Base-by-base conservation (phyloP, 1,140 invertebrate species). In the Bombus pyrosoma region DNA sequence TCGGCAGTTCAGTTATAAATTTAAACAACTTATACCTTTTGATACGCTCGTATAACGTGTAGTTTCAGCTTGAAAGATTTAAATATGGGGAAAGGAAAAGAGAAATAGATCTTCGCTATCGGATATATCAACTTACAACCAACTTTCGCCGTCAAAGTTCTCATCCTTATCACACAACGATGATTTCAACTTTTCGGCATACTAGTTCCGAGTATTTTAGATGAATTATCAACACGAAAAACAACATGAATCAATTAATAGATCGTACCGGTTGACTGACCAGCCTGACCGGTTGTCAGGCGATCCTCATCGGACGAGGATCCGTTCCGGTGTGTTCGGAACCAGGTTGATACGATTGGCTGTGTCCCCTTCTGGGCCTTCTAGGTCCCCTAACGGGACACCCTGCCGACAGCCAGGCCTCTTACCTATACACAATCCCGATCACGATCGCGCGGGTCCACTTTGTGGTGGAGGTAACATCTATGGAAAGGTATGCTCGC, bases 321-420 rank as follows among this genome's bases (percentile, higher is more conserved):
- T 85, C 85, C 85, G 85, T 80, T 82, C 85, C 85, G 87, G 85
- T 91, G 75, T 87, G 85, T 83, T 82, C 59, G 72, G 84, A 81
- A 86, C 77, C 78, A 73, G 81, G 34, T 80, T 83, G 87, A 85
- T 80, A 64, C 87, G 87, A 91, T 83, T 89, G 90, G 81, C 86
- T 88, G 59, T 75, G 79, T 85, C 83, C 89, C 78, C 71, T 80
- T 86, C 85, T 89, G 86, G 81, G 87, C 87, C 93, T 95, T 95
- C 91, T 94, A 94, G 94, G 94, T 94, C 94, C 92, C 90, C 89
- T 95, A 95, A 95, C 94, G 94, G 94, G 92, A 95, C 91, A 92
- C 72, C 84, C 75, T 82, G 83, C 86, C 84, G 87, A 88, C 80
- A 64, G 32, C 4, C 71, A 77, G 71, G 83, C 84, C 85, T 75